These are phyloP conservation scores for Cossypha polioptera DNA, from an alignment of 2,797 vertebrate genomes.

Conservation along the genomic window DNA sequence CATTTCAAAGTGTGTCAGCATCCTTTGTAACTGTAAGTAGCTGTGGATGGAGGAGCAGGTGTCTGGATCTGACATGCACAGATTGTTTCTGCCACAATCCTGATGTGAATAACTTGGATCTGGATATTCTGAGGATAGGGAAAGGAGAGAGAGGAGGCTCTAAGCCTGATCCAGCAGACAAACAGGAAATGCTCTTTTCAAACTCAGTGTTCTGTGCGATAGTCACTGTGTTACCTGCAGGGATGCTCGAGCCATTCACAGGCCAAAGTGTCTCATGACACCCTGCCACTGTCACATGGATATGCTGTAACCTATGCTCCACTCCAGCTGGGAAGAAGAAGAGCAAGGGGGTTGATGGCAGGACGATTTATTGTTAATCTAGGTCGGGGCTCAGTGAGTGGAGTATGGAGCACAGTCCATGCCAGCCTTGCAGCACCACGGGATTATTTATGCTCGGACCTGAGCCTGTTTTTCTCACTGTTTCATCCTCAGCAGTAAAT, in stretches of 20 bases:
- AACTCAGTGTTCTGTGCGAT: fast-evolving
- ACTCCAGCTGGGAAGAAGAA: neutral
- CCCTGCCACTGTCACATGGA: neutral
- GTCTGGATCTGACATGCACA: neutral
- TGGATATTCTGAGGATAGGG: neutral
- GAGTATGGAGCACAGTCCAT: neutral
- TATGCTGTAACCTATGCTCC: neutral
- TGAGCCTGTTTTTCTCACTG: neutral
- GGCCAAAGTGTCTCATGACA: neutral
- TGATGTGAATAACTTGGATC: neutral
- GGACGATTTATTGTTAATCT: neutral
- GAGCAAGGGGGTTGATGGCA: neutral
- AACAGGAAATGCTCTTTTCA: neutral
- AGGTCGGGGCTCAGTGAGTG: neutral
- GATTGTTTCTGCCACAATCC: neutral
- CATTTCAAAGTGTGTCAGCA: neutral
- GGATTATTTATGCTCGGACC: neutral
- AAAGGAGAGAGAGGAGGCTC: neutral
- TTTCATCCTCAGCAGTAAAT: neutral
- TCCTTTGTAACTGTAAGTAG: neutral
- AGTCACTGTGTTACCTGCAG: neutral
- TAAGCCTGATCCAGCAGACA: neutral
- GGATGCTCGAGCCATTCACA: neutral
- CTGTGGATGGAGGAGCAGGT: neutral
- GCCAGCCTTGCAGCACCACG: neutral